A percentile compares a stretch with the other conserved stretches of the same genome.
Conservation (phyloP, 1,140 invertebrate species). For the Drosophila arawakana region DNA sequence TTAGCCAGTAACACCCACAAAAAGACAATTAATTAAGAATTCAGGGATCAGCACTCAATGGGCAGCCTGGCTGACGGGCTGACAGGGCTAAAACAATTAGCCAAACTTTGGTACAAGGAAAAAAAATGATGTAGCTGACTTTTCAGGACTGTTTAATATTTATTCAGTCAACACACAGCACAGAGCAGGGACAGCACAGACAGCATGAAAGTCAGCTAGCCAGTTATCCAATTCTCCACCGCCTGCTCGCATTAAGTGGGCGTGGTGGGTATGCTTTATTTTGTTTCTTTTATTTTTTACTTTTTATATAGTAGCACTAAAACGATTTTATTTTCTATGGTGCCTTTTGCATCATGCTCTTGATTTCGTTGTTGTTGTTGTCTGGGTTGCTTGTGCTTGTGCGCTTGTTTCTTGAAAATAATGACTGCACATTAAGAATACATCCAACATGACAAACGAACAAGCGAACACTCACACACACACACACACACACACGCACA, state of each 20-base stretch:
- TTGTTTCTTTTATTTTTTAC: neutral
- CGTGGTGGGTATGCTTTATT: conserved; percentile 8
- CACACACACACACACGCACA: conserved; percentile 43
- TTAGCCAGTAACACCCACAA: no score
- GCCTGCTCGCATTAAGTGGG: conserved; percentile 25
- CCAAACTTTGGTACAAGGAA: no score
- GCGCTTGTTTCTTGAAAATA: conserved; percentile 73
- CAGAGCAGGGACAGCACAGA: no score
- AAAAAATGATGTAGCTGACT: no score
- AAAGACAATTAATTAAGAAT: no score
- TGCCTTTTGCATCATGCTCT: conserved; percentile 54
- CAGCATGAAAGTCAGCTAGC: neutral
- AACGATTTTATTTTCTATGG: conserved; percentile 58
- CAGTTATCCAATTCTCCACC: conserved; percentile 18
- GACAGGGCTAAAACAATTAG: no score
- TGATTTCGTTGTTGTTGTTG: conserved; percentile 1
- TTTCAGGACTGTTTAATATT: conserved; percentile 25
- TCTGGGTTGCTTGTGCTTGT: conserved; percentile 65
- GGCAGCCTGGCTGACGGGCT: no score
- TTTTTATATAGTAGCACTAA: conserved; percentile 26
- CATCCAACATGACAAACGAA: conserved; percentile 59
- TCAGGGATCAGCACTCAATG: no score
- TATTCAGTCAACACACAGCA: conserved; percentile 25
- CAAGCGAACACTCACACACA: conserved; percentile 39
- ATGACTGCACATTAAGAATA: conserved; percentile 80